Evolutionary conservation across 2,888 invertebrate genomes (phyloP).

Genomic region (Gibbula magus): DNA sequence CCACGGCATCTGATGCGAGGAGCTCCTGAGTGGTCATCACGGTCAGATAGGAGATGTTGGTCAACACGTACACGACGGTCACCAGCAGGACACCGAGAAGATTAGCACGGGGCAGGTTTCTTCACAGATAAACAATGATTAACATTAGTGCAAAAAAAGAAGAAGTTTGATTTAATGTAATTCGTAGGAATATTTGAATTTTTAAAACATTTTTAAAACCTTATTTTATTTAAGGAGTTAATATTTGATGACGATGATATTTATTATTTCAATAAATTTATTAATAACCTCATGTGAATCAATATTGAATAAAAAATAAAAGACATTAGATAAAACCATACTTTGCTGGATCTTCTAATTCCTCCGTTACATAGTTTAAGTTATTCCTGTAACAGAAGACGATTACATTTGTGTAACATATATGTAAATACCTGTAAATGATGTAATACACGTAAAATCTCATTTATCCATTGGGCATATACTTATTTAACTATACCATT

Average conservation of each 20-base stretch:
- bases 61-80: constrained; percentile 85
- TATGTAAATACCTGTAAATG: not conserved
- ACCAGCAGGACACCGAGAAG: constrained; percentile 87
- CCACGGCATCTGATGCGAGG: constrained; percentile 85
- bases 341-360: constrained; percentile 68
- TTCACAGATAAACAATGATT: constrained; percentile 71
- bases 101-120: constrained; percentile 88
- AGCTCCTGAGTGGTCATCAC: constrained; percentile 85
- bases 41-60: constrained; percentile 91
- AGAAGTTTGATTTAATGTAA: no score
- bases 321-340: no score
- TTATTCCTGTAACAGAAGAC: constrained; percentile 65
- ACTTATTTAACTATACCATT: not conserved
- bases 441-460: not conserved
- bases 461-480: not conserved
- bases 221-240: no score
- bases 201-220: no score
- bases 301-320: no score
- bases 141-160: no score
- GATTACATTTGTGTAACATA: not conserved
- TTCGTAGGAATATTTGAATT: no score
- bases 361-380: constrained; percentile 72
- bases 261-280: no score
- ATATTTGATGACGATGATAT: no score
- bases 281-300: no score